Percentiles rank a stretch among this genome's conserved stretches.
These are phyloP conservation scores for Platycheirus rosarum DNA, from an alignment of 2,888 invertebrate genomes.

Conservation along the genomic window DNA sequence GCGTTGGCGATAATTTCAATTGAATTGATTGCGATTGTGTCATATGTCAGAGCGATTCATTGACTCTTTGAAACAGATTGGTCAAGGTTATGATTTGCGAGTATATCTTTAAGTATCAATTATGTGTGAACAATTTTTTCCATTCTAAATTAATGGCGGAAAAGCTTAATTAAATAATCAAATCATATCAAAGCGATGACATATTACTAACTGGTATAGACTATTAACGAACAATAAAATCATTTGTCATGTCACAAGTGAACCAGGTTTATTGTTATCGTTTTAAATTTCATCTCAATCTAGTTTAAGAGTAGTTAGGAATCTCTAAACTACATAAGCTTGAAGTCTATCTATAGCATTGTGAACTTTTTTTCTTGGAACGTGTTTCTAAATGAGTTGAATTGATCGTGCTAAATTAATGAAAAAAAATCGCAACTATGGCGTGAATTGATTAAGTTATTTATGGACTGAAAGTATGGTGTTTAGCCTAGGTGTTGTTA, in stretches of 20 bases:
- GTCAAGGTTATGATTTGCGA: not conserved
- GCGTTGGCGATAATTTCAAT: not conserved
- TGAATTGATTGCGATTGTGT: constrained; percentile 10
- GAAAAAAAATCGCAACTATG: constrained; percentile 6
- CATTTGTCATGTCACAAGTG: constrained; percentile 17
- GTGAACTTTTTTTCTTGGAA: not conserved
- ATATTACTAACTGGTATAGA: constrained; percentile 4
- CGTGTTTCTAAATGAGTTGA: constrained; percentile 30
- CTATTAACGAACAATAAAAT: not conserved
- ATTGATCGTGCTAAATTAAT: constrained; percentile 7
- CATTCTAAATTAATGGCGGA: constrained; percentile 7
- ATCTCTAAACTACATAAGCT: constrained; percentile 8
- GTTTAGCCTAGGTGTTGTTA: constrained; percentile 17
- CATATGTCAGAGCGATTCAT: constrained; percentile 19
- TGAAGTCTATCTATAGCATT: not conserved
- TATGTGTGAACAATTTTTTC: not conserved
- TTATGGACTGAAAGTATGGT: constrained; percentile 24
- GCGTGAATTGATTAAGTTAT: constrained; percentile 58
- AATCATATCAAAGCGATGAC: constrained; percentile 26
- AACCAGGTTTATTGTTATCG: constrained; percentile 4
- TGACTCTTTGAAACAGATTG: constrained; percentile 3
- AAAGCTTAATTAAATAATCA: constrained; percentile 21
- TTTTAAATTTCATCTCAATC: not conserved
- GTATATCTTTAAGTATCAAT: not conserved
- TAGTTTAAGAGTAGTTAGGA: not conserved